Percentiles rank a stretch among this genome's conserved stretches.
These are phyloP conservation scores for Dryoscopus gambensis DNA, from an alignment of 2,113 vertebrate genomes.

Conservation along the genomic window DNA sequence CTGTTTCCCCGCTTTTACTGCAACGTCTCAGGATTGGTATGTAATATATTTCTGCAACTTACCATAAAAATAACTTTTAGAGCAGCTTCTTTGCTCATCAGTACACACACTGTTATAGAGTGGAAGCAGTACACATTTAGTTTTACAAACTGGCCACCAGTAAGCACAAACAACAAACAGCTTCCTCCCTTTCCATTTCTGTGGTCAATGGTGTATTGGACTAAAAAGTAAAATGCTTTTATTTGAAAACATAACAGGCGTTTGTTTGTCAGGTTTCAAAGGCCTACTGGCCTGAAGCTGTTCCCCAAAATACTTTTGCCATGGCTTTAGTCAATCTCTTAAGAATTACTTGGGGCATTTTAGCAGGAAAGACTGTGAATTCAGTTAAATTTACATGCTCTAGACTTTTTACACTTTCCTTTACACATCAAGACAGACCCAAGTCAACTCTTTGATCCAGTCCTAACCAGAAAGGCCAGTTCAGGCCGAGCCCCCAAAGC, in stretches of 20 bases:
- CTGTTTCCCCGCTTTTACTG: slow-evolving; percentile 8
- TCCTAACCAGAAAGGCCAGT: neutral
- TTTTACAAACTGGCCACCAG: neutral
- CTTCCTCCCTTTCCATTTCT: neutral
- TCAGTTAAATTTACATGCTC: neutral
- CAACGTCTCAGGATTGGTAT: neutral
- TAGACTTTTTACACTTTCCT: neutral
- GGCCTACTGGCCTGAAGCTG: neutral
- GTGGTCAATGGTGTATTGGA: neutral
- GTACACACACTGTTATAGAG: neutral
- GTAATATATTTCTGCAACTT: neutral
- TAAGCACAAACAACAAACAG: neutral
- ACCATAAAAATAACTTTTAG: neutral
- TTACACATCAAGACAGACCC: neutral
- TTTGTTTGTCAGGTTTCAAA: neutral
- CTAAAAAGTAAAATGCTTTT: neutral
- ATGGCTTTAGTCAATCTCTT: neutral
- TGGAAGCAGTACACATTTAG: neutral
- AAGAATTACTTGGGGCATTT: neutral
- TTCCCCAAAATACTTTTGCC: neutral
- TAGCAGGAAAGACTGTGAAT: neutral
- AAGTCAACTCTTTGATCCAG: neutral
- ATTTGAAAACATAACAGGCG: neutral
- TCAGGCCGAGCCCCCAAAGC: neutral
- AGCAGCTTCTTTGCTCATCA: neutral